phyloP scores from a whole-genome alignment of 1,140 invertebrate species.

The Galleria mellonella region DNA sequence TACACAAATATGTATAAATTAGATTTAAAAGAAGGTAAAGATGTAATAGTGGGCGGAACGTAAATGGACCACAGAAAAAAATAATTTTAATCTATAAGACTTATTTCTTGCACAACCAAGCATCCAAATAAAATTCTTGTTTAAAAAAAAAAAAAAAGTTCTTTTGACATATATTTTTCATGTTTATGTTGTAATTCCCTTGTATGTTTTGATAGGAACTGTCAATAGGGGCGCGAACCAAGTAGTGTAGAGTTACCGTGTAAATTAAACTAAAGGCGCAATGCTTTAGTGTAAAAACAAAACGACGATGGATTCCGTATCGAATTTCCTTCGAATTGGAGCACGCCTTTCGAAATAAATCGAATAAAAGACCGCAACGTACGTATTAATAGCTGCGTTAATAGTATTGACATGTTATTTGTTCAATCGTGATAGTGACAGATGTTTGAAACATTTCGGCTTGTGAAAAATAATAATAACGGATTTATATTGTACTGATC shows the following conservation, averaged over 20 bases:
- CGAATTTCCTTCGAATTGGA: slow-evolving; percentile 58
- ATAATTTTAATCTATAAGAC: no score
- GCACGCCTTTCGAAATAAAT: slow-evolving; percentile 40
- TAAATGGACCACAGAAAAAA: no score
- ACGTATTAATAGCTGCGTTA: neutral
- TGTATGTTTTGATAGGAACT: slow-evolving; percentile 66
- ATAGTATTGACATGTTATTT: neutral
- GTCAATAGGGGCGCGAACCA: slow-evolving; percentile 66
- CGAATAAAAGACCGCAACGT: slow-evolving; percentile 27
- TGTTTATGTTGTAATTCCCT: slow-evolving; percentile 27
- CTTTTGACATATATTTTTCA: neutral
- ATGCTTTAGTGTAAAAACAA: slow-evolving; percentile 64
- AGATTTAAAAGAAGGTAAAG: no score
- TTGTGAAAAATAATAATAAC: neutral
- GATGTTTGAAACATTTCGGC: neutral
- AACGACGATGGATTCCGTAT: slow-evolving; percentile 50
- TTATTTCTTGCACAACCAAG: no score
- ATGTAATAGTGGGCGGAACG: no score
- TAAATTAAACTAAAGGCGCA: slow-evolving; percentile 66
- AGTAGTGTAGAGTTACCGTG: slow-evolving; percentile 49
- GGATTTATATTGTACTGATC: no score
- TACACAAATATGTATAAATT: no score
- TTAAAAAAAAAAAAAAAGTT: no score
- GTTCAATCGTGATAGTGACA: neutral
- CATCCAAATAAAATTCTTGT: no score